Base-by-base conservation (phyloP, 1,140 invertebrate species). In the Argopecten irradians region DNA sequence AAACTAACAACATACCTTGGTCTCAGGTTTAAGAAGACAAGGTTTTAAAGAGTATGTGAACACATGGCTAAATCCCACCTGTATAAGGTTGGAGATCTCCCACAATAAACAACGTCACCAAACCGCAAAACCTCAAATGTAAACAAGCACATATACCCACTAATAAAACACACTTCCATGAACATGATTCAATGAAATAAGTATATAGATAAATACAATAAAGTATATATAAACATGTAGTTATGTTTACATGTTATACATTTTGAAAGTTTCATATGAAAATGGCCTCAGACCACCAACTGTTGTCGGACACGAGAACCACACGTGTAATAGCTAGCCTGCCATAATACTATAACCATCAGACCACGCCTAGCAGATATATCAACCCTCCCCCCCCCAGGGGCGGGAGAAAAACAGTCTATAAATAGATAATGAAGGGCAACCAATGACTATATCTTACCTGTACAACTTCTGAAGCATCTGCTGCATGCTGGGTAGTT, bases 381-480 rank as follows among this genome's bases (percentile, higher is more conserved):
- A 71, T 71, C 55, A 71, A 8, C 1, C 22, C 43, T n/a, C 55
- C 55, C 55, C 8, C 55, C 55, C 55, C 55, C 55, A 11, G 43
- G 55, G 55, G 55, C 5, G 28, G 55, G 55, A 16, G 55, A 11
- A 71, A 71, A 8, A 71, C 5, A 5, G 0, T 71, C 55, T 71
- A 71, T 28, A 71, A 71, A 71, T 71, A 71, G n/a, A 71, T 28
- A 28, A n/a, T n/a, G 55, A 71, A 28, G 55, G 22, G 16, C 5
- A 71, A 71, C n/a, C n/a, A 71, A 71, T 28, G 22, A 71, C 1
- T 3, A 71, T 28, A 71, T n/a, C 55, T 71, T 71, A 71, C 55
- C 55, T 71, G 55, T 71, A 71, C 55, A 71, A 71, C 55, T 71
- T 71, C 55, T 71, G 55, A 71, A 71, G 55, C 55, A 71, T 71